Evolutionary conservation across 2,113 vertebrate genomes (phyloP).

Genomic region (Hystrix brachyura): DNA sequence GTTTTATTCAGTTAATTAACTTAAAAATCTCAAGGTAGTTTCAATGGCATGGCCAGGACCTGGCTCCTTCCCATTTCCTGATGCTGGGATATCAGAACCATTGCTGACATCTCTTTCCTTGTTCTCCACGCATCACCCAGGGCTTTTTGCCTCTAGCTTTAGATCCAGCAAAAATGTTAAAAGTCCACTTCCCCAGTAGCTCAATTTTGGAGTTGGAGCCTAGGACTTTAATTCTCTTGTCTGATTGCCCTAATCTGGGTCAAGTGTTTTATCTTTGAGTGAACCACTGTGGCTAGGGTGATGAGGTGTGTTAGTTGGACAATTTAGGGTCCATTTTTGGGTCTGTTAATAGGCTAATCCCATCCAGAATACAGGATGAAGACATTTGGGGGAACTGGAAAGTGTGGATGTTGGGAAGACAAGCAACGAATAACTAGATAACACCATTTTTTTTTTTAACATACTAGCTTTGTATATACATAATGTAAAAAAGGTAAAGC

Average conservation of each 20-base stretch:
- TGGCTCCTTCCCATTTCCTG: background rate
- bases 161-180: background rate
- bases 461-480: background rate
- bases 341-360: background rate
- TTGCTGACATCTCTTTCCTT: background rate
- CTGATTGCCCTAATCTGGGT: background rate
- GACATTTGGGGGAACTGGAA: background rate
- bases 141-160: background rate
- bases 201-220: background rate
- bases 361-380: background rate
- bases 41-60: background rate
- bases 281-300: background rate
- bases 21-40: conserved; percentile 6
- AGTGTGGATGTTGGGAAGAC: background rate
- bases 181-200: background rate
- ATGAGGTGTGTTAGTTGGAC: background rate
- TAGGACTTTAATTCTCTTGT: background rate
- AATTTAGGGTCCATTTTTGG: background rate
- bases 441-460: background rate
- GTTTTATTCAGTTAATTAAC: conserved; percentile 32
- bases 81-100: background rate
- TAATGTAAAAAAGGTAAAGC: background rate
- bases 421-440: background rate
- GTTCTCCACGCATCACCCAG: background rate
- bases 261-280: background rate